These are phyloP conservation scores for Siphlonurus alternatus DNA, from an alignment of 2,888 invertebrate species.

Conservation along the genomic window DNA sequence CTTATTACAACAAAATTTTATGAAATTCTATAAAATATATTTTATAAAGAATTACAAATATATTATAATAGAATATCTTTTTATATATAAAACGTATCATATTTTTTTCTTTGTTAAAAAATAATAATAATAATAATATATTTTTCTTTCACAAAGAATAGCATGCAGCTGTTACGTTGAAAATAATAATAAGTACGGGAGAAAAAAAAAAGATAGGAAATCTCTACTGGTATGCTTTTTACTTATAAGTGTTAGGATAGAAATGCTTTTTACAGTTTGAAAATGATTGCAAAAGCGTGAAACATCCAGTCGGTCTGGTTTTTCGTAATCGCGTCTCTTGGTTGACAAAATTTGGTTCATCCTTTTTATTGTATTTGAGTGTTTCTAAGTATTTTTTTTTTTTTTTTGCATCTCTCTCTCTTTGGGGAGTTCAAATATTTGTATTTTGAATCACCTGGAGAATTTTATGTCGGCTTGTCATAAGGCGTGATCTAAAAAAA, in stretches of 20 bases:
- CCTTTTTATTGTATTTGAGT: neutral
- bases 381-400: neutral
- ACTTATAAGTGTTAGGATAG: neutral
- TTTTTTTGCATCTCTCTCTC: neutral
- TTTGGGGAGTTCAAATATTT: neutral
- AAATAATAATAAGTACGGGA: neutral
- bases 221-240: neutral
- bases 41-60: neutral
- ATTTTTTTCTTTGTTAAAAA: neutral
- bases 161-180: neutral
- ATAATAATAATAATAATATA: too few relatives aligned
- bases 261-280: neutral
- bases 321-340: neutral
- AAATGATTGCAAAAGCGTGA: neutral
- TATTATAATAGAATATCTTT: neutral
- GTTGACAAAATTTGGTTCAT: neutral
- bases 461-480: neutral
- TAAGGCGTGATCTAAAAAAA: neutral
- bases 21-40: neutral
- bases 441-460: neutral
- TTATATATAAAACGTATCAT: neutral
- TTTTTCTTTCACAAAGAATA: too few relatives aligned
- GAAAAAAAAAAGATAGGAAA: neutral
- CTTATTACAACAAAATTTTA: neutral
- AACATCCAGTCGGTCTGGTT: neutral